These are phyloP conservation scores for Amphiprion percula DNA, from an alignment of 2,113 vertebrate species.

Conservation along the genomic window DNA sequence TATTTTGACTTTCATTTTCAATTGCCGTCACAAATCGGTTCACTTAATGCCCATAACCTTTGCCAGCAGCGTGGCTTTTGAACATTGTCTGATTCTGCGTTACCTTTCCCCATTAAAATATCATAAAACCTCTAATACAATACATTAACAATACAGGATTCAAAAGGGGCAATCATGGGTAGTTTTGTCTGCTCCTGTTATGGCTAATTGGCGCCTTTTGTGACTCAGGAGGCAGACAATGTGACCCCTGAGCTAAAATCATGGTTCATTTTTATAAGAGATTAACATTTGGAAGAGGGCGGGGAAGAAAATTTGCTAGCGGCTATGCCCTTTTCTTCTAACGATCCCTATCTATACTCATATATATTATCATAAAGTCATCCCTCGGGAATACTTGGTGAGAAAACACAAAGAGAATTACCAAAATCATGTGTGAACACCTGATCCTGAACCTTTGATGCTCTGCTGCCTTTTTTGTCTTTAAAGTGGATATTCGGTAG, in stretches of 20 bases:
- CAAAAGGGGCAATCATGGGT: slow-evolving; percentile 34
- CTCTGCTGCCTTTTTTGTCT: slow-evolving; percentile 14
- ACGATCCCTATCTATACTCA: neutral
- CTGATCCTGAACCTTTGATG: neutral
- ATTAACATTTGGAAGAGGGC: slow-evolving; percentile 28
- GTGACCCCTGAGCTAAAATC: slow-evolving; percentile 30
- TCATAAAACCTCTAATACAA: slow-evolving; percentile 28
- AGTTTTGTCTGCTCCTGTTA: slow-evolving; percentile 27
- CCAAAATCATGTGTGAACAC: slow-evolving; percentile 1
- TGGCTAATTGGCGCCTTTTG: slow-evolving; percentile 52
- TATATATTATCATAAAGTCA: slow-evolving; percentile 5
- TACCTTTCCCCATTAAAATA: slow-evolving; percentile 31
- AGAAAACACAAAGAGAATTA: neutral
- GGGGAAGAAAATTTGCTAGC: neutral
- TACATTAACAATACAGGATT: slow-evolving; percentile 32
- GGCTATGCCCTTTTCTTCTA: slow-evolving; percentile 24
- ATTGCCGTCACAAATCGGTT: slow-evolving; percentile 29
- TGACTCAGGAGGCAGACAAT: slow-evolving; percentile 38
- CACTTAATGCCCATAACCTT: slow-evolving; percentile 39
- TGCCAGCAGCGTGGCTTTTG: slow-evolving; percentile 19
- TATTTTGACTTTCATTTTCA: slow-evolving; percentile 50
- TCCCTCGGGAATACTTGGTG: neutral
- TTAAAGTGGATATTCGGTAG: slow-evolving; percentile 26
- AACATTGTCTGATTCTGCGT: slow-evolving; percentile 30
- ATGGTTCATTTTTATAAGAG: slow-evolving; percentile 23